Base-by-base conservation (phyloP, 2,113 vertebrate species). In the Lichenostomus cassidix region DNA sequence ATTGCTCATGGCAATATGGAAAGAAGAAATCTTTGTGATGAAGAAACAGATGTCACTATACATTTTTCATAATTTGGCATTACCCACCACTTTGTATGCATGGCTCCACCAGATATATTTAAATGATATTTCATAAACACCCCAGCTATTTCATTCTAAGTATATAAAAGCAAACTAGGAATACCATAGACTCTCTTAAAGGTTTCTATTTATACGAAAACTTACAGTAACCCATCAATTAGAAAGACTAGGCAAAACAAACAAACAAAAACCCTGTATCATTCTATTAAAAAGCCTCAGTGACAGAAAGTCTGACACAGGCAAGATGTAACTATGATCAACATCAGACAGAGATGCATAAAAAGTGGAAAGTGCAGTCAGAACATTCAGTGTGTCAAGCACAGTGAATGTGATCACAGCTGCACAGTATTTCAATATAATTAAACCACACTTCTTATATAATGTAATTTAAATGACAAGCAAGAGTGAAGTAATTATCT, bases 41-140 rank as follows among this genome's bases (percentile, higher is more conserved):
- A 58, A 87, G 67, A 93, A 96, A 92, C 79, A 96, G 67, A 97
- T 87, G 70, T 79, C 96, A 89, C 79, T 80, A 35, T 33, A 87
- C 23, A 79, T 92, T 95, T 95, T 94, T 94, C 89, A 94, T 53
- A 69, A 79, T 11, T 58, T 46, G 50, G 81, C 63, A 71, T 77
- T 91, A 94, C 25, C 49, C 76, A 52, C 47, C 33, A 2, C 35
- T 63, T 63, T 77, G 28, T 27, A 86, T n/a, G 52, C 2, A 9
- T 7, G 27, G 60, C 35, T 97, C 95, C 65, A 22, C 68, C 42
- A 39, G 21, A 31, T 62, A 46, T n/a, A 80, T 90, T 94, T 90
- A 89, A 92, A 94, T 92, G 70, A 35, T 24, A 82, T 64, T 89
- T 76, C 21, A 12, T 65, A 83, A 64, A 77, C 22, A 62, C 52